Evolutionary conservation across 2,797 vertebrate genomes (phyloP).

Genomic region (Paramormyrops hopkinsi): DNA sequence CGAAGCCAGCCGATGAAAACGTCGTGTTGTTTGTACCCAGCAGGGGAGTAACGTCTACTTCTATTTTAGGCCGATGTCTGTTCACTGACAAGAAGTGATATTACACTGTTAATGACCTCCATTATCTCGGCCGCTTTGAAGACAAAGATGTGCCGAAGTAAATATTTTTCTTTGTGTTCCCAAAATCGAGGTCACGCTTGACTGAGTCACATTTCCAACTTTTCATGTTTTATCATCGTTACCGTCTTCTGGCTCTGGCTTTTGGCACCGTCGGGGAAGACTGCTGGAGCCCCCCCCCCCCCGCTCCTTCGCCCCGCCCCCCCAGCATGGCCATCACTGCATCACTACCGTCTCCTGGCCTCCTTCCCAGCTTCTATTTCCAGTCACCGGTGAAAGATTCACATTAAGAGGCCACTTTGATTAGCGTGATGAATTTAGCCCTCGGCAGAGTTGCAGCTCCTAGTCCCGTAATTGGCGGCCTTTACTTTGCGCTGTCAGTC

Average conservation of each 20-base stretch:
- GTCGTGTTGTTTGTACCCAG: background rate
- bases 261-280: background rate
- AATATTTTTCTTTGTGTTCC: background rate
- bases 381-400: slow-evolving; percentile 6
- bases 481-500: background rate
- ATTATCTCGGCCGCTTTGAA: background rate
- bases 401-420: slow-evolving; percentile 3
- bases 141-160: background rate
- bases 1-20: background rate
- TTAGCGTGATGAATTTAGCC: background rate
- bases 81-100: background rate
- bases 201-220: background rate
- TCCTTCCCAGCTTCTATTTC: background rate
- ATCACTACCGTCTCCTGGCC: background rate
- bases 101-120: background rate
- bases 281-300: background rate
- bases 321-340: background rate
- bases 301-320: background rate
- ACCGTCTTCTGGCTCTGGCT: background rate
- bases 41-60: background rate
- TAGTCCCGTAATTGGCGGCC: background rate
- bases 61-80: background rate
- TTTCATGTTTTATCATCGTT: background rate
- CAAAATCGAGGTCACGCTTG: background rate
- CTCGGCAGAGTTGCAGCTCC: background rate